Percentiles rank a stretch among this genome's conserved stretches.
Conservation (phyloP, 1,140 invertebrate genomes). For the Drosophila sproati region DNA sequence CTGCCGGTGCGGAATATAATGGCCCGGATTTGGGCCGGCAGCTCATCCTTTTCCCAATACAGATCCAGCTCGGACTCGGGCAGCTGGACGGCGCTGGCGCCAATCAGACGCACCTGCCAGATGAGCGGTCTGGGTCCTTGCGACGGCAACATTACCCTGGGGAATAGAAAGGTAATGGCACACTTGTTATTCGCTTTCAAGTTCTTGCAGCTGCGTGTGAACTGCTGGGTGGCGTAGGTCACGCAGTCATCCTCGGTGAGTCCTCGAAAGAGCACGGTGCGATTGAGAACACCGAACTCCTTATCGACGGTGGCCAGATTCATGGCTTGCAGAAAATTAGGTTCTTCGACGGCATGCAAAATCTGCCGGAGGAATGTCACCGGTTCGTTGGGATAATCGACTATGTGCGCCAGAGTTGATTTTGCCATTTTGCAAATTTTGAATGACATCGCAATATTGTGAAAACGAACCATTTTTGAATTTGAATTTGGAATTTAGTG, state of each 20-base stretch:
- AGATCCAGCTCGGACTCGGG: slow-evolving; percentile 46
- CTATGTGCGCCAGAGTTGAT: slow-evolving; percentile 59
- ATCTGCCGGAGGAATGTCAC: slow-evolving; percentile 58
- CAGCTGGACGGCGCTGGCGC: slow-evolving; percentile 64
- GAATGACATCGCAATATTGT: not conserved
- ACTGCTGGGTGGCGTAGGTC: slow-evolving; percentile 73
- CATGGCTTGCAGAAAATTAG: slow-evolving; percentile 44
- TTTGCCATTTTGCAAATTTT: slow-evolving; percentile 33
- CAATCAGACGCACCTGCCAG: slow-evolving; percentile 73
- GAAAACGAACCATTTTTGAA: slow-evolving; percentile 8
- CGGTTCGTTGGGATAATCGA: slow-evolving; percentile 48
- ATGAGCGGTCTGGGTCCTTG: slow-evolving; percentile 3
- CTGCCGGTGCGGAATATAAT: slow-evolving; percentile 66
- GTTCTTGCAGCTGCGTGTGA: slow-evolving; percentile 69
- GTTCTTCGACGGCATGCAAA: slow-evolving; percentile 14
- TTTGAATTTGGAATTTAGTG: slow-evolving; percentile 4
- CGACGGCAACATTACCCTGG: slow-evolving; percentile 16
- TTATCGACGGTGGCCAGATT: slow-evolving; percentile 73
- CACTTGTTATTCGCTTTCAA: slow-evolving; percentile 62
- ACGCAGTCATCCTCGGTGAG: slow-evolving; percentile 54
- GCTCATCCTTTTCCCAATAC: slow-evolving; percentile 62
- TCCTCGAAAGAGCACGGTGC: slow-evolving; percentile 70
- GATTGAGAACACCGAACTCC: slow-evolving; percentile 72
- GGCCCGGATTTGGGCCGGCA: slow-evolving; percentile 63
- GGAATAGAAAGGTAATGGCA: slow-evolving; percentile 52